A percentile compares a stretch with the other conserved stretches of the same genome.
Evolutionary conservation across 37 sponge, comb jelly and placozoan genomes (phyloP).

Genomic region (Aphrocallistes beatrix): DNA sequence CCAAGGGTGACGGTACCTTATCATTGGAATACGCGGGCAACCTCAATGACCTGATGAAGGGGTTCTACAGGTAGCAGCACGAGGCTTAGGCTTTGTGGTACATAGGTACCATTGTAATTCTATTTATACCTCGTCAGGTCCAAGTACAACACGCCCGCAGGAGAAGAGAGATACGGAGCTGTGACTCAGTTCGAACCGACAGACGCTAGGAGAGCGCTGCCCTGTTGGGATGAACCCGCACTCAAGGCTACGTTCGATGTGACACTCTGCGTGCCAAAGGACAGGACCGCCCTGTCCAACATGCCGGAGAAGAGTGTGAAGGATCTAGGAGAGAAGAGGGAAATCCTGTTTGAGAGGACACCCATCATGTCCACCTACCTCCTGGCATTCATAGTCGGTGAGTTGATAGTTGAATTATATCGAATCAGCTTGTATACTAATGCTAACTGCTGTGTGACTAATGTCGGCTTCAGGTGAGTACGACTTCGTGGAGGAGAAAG

Average conservation of each 20-base stretch:
- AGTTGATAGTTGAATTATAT: background rate
- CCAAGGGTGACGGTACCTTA: conserved; percentile 37
- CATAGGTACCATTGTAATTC: no score
- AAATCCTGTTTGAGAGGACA: conserved; percentile 58
- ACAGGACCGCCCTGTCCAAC: conserved; percentile 83
- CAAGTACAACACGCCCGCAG: conserved; percentile 42
- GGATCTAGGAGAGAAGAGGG: conserved; percentile 25
- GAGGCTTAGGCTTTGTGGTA: background rate
- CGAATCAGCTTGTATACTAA: background rate
- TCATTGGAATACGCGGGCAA: conserved; percentile 53
- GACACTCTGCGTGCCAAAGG: conserved; percentile 65
- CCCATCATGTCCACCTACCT: conserved; percentile 91
- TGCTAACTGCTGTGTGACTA: background rate
- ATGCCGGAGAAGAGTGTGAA: conserved; percentile 48
- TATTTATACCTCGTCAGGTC: no score
- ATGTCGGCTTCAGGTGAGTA: conserved; percentile 40
- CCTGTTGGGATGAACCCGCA: conserved; percentile 98
- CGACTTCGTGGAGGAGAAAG: conserved; percentile 67
- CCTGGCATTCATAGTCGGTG: conserved; percentile 82
- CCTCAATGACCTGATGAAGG: conserved; percentile 80
- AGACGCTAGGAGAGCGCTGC: conserved; percentile 89
- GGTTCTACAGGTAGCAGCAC: conserved; percentile 52
- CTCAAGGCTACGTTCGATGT: conserved; percentile 96
- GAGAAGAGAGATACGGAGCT: conserved; percentile 42
- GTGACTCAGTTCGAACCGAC: conserved; percentile 87